Evolutionary conservation across 2,797 vertebrate species (phyloP), one percentile per base, ranked within the genome.

Genomic region (Sciaenops ocellatus): DNA sequence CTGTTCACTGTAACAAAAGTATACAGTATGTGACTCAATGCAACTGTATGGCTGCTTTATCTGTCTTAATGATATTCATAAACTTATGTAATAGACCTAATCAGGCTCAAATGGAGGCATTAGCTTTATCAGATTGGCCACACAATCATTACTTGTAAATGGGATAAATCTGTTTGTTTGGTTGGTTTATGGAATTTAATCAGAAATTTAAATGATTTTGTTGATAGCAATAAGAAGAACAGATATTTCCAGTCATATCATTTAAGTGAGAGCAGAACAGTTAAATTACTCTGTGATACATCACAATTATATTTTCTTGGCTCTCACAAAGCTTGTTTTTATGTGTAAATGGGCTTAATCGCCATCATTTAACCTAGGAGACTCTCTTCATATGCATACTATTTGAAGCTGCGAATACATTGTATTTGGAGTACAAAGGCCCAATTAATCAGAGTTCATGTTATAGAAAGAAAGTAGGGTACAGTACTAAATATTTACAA

Each of bases 241-340:
- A 50, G 11, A 44, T 28, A 79, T 48, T 56, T 26, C 15, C 16
- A 65, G 17, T 51, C 30, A 22, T 46, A 34, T 57, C 2, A 54
- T 54, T 28, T 42, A 30, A 22, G 12, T 51, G 10, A 65, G 11
- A 41, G 26, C 11, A 22, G 0, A 80, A 15, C 38, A 65, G 16
- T 16, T 38, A 2, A 1, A 34, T 3, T 50, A 24, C 13, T 44
- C 15, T 11, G 2, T 57, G 6, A 57, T 22, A 22, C 9, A 56
- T 38, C 34, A 65, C 15, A 22, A 24, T 38, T 8, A 9, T 18
- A 5, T 56, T 38, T 38, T 48, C 11, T 17, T 41, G 12, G 1
- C 30, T 74, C 34, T 28, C 22, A 44, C 24, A 28, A n/a, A 54
- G 28, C 34, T 54, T 68, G 17, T 57, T 42, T 72, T 72, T 15